Evolutionary conservation across 2,888 invertebrate genomes (phyloP).

Genomic region (Caenorhabditis sp.): DNA sequence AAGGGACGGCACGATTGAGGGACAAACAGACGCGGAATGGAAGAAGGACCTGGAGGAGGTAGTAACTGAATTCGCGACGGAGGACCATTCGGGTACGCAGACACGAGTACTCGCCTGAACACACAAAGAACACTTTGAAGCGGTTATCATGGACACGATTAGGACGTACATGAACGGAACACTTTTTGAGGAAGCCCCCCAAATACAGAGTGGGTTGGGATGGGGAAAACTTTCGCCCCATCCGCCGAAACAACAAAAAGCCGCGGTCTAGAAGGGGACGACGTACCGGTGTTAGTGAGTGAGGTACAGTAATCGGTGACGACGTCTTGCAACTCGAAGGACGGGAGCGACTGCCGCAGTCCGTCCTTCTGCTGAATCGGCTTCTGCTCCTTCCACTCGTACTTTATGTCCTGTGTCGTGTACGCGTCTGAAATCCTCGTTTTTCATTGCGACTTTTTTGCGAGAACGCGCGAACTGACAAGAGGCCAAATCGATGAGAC

Average conservation of each 20-base stretch:
- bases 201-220: background rate
- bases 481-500: constrained; percentile 94
- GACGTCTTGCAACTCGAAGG: constrained; percentile 94
- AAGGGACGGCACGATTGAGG: constrained; percentile 94
- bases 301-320: constrained; percentile 96
- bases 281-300: constrained; percentile 92
- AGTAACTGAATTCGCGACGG: constrained; percentile 87
- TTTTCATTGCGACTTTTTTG: background rate
- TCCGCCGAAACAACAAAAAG: background rate
- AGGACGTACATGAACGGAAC: too few species aligned
- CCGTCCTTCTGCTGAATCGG: constrained; percentile 86
- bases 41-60: constrained; percentile 52
- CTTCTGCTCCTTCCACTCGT: constrained; percentile 92
- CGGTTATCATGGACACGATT: too few species aligned
- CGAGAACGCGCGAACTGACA: constrained; percentile 82
- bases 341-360: constrained; percentile 84
- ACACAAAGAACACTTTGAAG: too few species aligned
- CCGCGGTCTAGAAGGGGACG: too few species aligned
- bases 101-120: constrained; percentile 76
- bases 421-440: constrained; percentile 86
- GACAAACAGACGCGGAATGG: constrained; percentile 93
- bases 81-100: constrained; percentile 75
- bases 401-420: constrained; percentile 95
- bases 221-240: background rate
- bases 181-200: too few species aligned